These are phyloP conservation scores for Galeopsomyia nigrocyanea DNA, from an alignment of 2,888 invertebrate genomes.

Conservation along the genomic window DNA sequence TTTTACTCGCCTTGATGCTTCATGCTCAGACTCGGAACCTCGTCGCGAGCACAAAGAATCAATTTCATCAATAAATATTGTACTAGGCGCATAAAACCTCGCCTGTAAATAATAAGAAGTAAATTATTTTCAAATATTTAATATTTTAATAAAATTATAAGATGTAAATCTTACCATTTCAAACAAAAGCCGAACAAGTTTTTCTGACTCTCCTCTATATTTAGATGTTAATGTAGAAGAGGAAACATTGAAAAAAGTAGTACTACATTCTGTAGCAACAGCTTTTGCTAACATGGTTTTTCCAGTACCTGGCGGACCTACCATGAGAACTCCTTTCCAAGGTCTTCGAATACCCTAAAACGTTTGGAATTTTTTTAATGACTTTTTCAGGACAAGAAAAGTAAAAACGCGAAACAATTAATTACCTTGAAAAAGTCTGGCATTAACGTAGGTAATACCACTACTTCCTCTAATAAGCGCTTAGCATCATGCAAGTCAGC, in stretches of 20 bases:
- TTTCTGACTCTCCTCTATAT: slow-evolving; percentile 99
- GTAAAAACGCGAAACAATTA: neutral
- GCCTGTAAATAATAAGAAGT: slow-evolving; percentile 75
- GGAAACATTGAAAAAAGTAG: slow-evolving; percentile 97
- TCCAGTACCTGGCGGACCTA: slow-evolving; percentile 93
- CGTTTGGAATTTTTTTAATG: slow-evolving; percentile 19
- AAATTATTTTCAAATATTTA: slow-evolving; percentile 22
- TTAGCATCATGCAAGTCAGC: slow-evolving; percentile 92
- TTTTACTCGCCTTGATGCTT: slow-evolving; percentile 96
- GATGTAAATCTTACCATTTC: slow-evolving; percentile 83
- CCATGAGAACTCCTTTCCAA: slow-evolving; percentile 97
- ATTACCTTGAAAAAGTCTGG: slow-evolving; percentile 96
- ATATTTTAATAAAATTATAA: slow-evolving; percentile 12
- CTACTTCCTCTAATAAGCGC: slow-evolving; percentile 93
- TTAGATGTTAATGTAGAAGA: slow-evolving; percentile 98
- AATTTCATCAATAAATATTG: slow-evolving; percentile 99
- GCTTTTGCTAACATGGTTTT: slow-evolving; percentile 98
- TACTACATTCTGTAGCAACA: slow-evolving; percentile 97
- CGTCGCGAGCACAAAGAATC: slow-evolving; percentile 96
- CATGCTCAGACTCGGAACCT: slow-evolving; percentile 97
- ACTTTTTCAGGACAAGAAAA: neutral
- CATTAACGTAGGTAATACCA: slow-evolving; percentile 97
- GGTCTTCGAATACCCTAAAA: slow-evolving; percentile 90
- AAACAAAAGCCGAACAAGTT: slow-evolving; percentile 94
- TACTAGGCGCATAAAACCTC: slow-evolving; percentile 97